Evolutionary conservation across 2,888 invertebrate genomes (phyloP), one percentile per base, ranked within the genome.

Genomic region (Ophion obscuratus): DNA sequence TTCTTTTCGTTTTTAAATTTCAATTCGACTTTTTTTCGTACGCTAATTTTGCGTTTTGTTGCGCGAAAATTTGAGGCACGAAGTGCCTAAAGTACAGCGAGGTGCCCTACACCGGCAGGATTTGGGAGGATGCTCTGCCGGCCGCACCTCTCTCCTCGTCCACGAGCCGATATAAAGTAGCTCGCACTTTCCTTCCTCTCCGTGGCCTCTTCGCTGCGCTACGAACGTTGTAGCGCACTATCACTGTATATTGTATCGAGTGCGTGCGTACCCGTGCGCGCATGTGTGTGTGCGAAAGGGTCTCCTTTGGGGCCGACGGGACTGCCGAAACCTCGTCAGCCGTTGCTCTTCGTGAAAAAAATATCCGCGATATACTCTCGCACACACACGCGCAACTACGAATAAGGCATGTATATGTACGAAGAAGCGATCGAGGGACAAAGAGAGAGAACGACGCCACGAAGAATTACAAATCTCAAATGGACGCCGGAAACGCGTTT

Each of bases 131-230:
- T 67, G 31, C 36, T 80, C 61, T 20, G 44, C 53, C 76, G 80
- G 73, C 81, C 84, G 84, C 84, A 71, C 84, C 84, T 47, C 47
- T 83, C 79, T 67, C 47, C 61, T 73, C 31, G 74, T 61, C 66
- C 47, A 17, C 36, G 61, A 71, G 76, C 76, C 80, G 59, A 84
- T 84, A 80, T 75, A 79, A 84, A 84, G 62, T 84, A 76, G 61
- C 75, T 81, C 81, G 47, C 14, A 47, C 47, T 61, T 20, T 61
- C 14, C 40, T 74, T 67, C 62, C 74, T 73, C 62, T 47, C 62
- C 71, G 20, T 73, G 67, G 36, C 67, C 57, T 76, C 31, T 68
- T 36, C 44, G 17, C 17, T 57, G n/a, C 53, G 61, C 53, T 67
- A 14, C 14, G 36, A 3, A 67, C 14, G 5, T 17, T 17, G 20